Percentiles rank a stretch among this genome's conserved stretches.
phyloP scores from a whole-genome alignment of 2,888 invertebrate genomes.

The Branchellion lobata region DNA sequence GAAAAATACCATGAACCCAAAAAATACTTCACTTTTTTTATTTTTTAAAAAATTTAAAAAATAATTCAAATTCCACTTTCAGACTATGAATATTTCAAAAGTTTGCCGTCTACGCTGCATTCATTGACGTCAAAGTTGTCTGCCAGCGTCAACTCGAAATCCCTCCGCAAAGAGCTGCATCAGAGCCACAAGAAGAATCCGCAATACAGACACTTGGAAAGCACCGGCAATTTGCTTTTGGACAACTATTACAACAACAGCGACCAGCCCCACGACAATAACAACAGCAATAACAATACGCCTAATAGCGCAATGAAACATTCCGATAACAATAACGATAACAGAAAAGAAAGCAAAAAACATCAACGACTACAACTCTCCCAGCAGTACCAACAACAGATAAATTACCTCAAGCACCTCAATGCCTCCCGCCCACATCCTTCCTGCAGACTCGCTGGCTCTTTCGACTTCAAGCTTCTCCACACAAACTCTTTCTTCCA shows the following conservation, averaged over 20 bases:
- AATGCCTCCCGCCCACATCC: not conserved
- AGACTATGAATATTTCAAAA: constrained; percentile 11
- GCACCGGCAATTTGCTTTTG: not conserved
- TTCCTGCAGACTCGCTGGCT: not conserved
- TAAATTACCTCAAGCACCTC: too few species aligned
- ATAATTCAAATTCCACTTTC: not conserved
- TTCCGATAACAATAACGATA: too few species aligned
- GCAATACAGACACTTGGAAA: not conserved
- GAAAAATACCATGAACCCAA: too few species aligned
- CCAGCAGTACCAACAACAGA: too few species aligned
- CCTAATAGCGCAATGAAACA: too few species aligned
- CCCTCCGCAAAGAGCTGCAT: too few species aligned
- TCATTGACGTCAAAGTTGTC: not conserved
- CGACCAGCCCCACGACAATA: too few species aligned
- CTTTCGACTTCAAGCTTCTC: not conserved
- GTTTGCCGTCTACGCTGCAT: not conserved
- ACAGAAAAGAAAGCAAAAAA: too few species aligned
- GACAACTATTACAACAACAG: too few species aligned
- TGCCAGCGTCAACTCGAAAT: not conserved
- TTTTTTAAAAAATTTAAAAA: not conserved
- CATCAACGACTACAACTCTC: not conserved
- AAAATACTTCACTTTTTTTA: too few species aligned
- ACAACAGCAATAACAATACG: too few species aligned
- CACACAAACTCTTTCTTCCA: not conserved
- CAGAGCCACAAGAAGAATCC: not conserved